Conservation (phyloP, 2,113 vertebrate genomes). For the Sander lucioperca region DNA sequence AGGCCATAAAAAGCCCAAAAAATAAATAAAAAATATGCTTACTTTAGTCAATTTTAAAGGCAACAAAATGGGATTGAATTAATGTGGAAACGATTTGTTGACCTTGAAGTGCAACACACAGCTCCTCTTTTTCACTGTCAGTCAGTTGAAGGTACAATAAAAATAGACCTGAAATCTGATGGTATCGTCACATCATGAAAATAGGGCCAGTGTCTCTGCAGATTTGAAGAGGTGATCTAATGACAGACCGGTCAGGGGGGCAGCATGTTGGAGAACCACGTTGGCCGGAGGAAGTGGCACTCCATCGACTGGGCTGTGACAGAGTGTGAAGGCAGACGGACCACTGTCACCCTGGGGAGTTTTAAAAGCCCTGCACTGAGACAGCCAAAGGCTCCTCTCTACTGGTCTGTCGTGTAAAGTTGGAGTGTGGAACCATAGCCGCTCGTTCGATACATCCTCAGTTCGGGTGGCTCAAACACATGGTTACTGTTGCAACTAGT, state of each 20-base stretch:
- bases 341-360: slow-evolving; percentile 60
- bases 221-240: slow-evolving; percentile 48
- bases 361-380: slow-evolving; percentile 65
- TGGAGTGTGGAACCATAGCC: slow-evolving; percentile 14
- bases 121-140: neutral
- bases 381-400: slow-evolving; percentile 40
- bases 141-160: neutral
- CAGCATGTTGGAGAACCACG: neutral
- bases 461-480: neutral
- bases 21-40: no score
- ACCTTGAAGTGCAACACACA: slow-evolving; percentile 1
- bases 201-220: neutral
- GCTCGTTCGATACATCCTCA: neutral
- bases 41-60: no score
- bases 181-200: slow-evolving; percentile 14
- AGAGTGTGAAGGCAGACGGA: slow-evolving; percentile 57
- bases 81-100: neutral
- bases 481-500: neutral
- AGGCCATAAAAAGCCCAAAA: no score
- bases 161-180: slow-evolving; percentile 6
- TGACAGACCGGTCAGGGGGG: slow-evolving; percentile 31
- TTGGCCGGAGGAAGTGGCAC: slow-evolving; percentile 17
- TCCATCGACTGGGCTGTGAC: slow-evolving; percentile 48
- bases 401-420: slow-evolving; percentile 45
- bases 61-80: slow-evolving; percentile 1